Percentiles rank a stretch among this genome's conserved stretches.
phyloP scores from a whole-genome alignment of 2,888 invertebrate genomes.

The Orthosia cruda region DNA sequence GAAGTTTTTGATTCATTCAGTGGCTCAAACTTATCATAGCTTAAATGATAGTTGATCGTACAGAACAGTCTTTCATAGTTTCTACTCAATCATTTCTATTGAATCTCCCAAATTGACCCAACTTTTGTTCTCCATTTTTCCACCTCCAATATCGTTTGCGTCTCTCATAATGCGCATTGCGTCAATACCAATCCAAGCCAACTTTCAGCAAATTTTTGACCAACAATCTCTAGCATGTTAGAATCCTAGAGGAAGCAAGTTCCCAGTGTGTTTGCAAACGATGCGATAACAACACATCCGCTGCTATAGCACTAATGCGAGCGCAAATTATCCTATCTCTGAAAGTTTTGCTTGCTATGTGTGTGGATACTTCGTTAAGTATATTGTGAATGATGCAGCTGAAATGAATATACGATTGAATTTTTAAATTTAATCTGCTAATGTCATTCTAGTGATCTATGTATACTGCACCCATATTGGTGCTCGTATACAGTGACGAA shows the following conservation, averaged over 20 bases:
- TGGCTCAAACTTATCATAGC: not conserved
- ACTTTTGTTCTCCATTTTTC: accelerated
- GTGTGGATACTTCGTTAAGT: slow-evolving; percentile 1
- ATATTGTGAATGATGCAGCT: slow-evolving; percentile 9
- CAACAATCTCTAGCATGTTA: slow-evolving; percentile 19
- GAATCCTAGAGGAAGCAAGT: slow-evolving; percentile 31
- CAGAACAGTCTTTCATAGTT: too few relatives aligned
- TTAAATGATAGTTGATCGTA: too few relatives aligned
- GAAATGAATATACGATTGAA: not conserved
- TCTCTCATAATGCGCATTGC: slow-evolving; percentile 14
- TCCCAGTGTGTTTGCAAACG: slow-evolving; percentile 49
- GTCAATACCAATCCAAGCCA: slow-evolving; percentile 6
- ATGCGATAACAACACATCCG: slow-evolving; percentile 57
- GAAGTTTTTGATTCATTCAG: not conserved
- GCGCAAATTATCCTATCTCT: slow-evolving; percentile 59
- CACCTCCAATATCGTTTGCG: not conserved
- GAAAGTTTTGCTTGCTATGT: slow-evolving; percentile 38
- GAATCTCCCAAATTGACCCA: not conserved
- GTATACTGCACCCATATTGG: not conserved
- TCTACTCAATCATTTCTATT: too few relatives aligned
- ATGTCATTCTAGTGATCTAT: not conserved
- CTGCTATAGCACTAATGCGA: slow-evolving; percentile 55
- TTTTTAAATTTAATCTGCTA: not conserved
- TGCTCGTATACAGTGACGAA: not conserved
- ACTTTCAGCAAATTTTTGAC: slow-evolving; percentile 26